phyloP scores from a whole-genome alignment of 1,140 invertebrate species.

The Pantala flavescens region DNA sequence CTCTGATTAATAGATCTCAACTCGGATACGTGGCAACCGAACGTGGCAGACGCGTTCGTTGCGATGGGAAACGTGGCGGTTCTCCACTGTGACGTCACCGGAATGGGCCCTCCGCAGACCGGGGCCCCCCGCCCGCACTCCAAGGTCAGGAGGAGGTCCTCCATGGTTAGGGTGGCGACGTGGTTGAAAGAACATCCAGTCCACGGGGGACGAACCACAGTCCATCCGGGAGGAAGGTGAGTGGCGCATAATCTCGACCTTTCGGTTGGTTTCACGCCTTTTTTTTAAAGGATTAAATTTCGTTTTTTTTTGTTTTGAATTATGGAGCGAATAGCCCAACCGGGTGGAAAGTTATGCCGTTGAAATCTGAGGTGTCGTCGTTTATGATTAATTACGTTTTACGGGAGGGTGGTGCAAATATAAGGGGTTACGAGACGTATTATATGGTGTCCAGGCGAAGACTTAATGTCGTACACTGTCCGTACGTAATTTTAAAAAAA shows the following conservation, averaged over 20 bases:
- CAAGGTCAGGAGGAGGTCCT: neutral
- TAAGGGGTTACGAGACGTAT: too few relatives aligned
- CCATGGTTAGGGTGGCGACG: neutral
- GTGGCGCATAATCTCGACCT: neutral
- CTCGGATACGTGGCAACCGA: neutral
- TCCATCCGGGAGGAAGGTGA: neutral
- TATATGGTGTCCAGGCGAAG: too few relatives aligned
- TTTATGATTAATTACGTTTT: too few relatives aligned
- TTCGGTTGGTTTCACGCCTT: too few relatives aligned
- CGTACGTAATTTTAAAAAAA: too few relatives aligned
- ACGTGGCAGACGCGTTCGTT: neutral
- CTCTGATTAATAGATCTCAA: neutral
- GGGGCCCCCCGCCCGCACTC: neutral
- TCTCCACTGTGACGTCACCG: neutral
- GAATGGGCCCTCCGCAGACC: neutral
- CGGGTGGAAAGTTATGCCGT: too few relatives aligned
- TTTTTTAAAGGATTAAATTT: too few relatives aligned
- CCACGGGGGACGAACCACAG: neutral
- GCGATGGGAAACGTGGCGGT: neutral
- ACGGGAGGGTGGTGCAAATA: too few relatives aligned
- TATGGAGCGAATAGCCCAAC: too few relatives aligned
- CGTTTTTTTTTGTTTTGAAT: too few relatives aligned
- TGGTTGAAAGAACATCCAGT: neutral
- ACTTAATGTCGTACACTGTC: too few relatives aligned
- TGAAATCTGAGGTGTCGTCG: too few relatives aligned